Evolutionary conservation across 2,888 invertebrate genomes (phyloP).

Genomic region (Drosophila prolongata): DNA sequence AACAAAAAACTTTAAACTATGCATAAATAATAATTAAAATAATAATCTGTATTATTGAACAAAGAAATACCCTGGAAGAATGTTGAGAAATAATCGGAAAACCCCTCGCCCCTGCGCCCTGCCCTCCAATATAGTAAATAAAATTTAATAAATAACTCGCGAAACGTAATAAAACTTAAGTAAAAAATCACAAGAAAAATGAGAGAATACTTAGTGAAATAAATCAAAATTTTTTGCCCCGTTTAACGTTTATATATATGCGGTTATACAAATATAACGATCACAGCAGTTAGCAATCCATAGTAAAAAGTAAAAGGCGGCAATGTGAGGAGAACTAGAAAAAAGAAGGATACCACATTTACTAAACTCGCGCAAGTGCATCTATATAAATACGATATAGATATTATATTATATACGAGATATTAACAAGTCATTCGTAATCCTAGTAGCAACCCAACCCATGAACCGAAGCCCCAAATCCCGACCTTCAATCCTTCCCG

Average conservation of each 20-base stretch:
- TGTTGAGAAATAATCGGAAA: constrained; percentile 29
- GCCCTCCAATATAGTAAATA: constrained; percentile 13
- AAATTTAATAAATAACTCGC: constrained; percentile 35
- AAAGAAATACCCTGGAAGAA: constrained; percentile 7
- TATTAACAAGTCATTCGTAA: constrained; percentile 41
- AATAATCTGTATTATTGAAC: constrained; percentile 52
- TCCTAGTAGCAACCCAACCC: constrained; percentile 35
- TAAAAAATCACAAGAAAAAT: constrained; percentile 13
- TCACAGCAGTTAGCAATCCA: constrained; percentile 43
- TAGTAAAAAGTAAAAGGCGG: constrained; percentile 23
- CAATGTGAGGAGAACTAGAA: constrained; percentile 5
- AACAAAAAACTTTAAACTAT: constrained; percentile 54
- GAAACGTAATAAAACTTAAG: constrained; percentile 38
- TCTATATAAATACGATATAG: constrained; percentile 35
- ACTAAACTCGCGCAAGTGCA: constrained; percentile 53
- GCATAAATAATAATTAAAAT: constrained; percentile 60
- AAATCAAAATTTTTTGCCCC: constrained; percentile 80
- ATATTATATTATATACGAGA: constrained; percentile 37
- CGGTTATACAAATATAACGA: constrained; percentile 38
- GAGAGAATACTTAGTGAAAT: constrained; percentile 66
- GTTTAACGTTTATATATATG: constrained; percentile 51
- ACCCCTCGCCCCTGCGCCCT: not conserved
- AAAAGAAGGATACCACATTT: constrained; percentile 26
- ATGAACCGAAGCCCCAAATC: not conserved
- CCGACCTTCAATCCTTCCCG: no score